Evolutionary conservation across 2,113 vertebrate species (phyloP).

Genomic region (Phrynosoma platyrhinos): DNA sequence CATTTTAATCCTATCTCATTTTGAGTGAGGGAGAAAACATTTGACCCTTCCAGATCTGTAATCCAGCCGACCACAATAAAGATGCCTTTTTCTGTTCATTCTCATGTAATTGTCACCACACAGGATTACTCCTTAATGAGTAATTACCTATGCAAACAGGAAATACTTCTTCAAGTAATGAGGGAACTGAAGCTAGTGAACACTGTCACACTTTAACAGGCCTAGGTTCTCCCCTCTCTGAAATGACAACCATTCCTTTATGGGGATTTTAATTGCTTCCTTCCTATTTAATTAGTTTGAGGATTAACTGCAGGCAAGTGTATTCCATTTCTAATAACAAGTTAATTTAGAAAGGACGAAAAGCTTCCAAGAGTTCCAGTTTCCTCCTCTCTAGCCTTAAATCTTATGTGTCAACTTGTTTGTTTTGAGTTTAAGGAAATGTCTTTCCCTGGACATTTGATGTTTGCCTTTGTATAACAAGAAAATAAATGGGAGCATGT

Average conservation of each 20-base stretch:
- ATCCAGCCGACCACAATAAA: conserved; percentile 28
- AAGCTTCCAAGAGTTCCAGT: conserved; percentile 68
- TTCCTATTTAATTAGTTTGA: conserved; percentile 82
- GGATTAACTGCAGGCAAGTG: conserved; percentile 82
- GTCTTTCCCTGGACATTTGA: conserved; percentile 59
- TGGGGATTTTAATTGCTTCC: conserved; percentile 80
- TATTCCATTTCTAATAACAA: conserved; percentile 79
- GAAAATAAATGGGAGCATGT: conserved; percentile 50
- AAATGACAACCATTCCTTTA: conserved; percentile 73
- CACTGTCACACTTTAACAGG: conserved; percentile 63
- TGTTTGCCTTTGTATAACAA: conserved; percentile 47
- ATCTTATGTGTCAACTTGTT: conserved; percentile 75
- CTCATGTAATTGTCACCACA: conserved; percentile 39
- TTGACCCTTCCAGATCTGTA: conserved; percentile 14
- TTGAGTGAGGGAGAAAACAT: background rate
- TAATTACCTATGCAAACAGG: conserved; percentile 57
- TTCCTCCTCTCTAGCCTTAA: conserved; percentile 71
- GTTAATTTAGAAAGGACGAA: conserved; percentile 80
- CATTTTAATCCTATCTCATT: conserved; percentile 11
- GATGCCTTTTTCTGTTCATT: conserved; percentile 48
- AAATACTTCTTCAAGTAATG: conserved; percentile 57
- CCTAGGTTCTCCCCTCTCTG: conserved; percentile 67
- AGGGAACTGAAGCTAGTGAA: conserved; percentile 41
- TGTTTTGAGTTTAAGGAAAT: conserved; percentile 63
- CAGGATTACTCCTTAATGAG: conserved; percentile 42